Evolutionary conservation across 1,140 invertebrate genomes (phyloP).

Genomic region (Leptinotarsa texana): DNA sequence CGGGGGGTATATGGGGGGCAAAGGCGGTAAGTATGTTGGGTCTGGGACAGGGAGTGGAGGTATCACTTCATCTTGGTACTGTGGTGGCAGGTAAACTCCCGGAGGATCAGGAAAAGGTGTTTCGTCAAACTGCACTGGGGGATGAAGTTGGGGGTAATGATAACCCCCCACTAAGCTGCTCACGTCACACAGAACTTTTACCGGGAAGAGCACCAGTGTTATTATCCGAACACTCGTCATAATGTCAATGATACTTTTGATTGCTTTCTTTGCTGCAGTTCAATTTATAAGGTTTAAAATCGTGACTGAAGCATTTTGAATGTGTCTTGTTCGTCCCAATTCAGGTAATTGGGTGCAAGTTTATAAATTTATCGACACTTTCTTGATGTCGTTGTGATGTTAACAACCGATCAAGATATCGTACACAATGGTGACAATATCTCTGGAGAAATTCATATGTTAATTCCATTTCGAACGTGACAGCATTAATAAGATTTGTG

Average conservation of each 20-base stretch:
- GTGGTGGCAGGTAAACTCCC: constrained; percentile 13
- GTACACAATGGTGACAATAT: constrained; percentile 1
- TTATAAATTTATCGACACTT: constrained; percentile 22
- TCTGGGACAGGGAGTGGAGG: constrained; percentile 18
- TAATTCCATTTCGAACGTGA: not conserved
- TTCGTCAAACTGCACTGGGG: constrained; percentile 38
- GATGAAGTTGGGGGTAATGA: constrained; percentile 40
- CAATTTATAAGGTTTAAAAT: constrained; percentile 34
- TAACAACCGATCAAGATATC: constrained; percentile 1
- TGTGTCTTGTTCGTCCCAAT: constrained; percentile 35
- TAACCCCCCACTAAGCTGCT: constrained; percentile 34
- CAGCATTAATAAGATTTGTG: not conserved
- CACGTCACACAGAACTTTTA: constrained; percentile 29
- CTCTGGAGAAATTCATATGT: not conserved
- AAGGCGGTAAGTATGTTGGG: constrained; percentile 12
- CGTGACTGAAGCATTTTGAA: constrained; percentile 27
- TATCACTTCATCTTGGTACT: constrained; percentile 28
- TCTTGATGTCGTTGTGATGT: constrained; percentile 11
- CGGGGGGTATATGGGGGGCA: constrained; percentile 22
- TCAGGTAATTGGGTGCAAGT: constrained; percentile 28
- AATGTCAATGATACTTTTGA: not conserved
- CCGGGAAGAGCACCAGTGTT: not conserved
- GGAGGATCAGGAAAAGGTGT: constrained; percentile 18
- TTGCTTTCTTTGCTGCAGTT: not conserved
- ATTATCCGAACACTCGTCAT: no score